phyloP scores from a whole-genome alignment of 2,888 invertebrate species.

The Dendrolimus pini region DNA sequence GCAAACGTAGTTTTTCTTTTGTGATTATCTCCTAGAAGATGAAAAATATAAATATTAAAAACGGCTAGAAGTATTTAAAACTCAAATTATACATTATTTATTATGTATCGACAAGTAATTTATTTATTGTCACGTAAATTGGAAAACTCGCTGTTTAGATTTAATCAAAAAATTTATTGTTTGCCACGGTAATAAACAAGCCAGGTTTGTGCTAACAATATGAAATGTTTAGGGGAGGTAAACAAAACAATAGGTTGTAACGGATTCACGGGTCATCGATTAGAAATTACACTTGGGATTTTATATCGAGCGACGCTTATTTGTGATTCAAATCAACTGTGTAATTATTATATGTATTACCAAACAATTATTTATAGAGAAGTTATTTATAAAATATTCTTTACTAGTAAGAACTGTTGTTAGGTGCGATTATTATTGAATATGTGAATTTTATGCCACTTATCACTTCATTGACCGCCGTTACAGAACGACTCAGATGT shows the following conservation, averaged over 20 bases:
- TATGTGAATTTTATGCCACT: no score
- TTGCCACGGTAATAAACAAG: neutral
- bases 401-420: no score
- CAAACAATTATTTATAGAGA: neutral
- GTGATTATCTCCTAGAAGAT: no score
- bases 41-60: no score
- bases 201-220: neutral
- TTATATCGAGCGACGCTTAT: constrained; percentile 11
- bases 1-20: no score
- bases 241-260: constrained; percentile 2
- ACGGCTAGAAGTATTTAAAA: no score
- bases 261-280: constrained; percentile 18
- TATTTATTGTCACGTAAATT: neutral
- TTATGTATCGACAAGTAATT: no score
- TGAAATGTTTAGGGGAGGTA: neutral
- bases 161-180: neutral
- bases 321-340: constrained; percentile 10
- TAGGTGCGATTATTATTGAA: no score
- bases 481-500: no score
- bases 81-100: no score
- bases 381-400: no score
- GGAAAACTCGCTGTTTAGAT: neutral
- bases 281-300: constrained; percentile 14
- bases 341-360: neutral
- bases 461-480: no score